Conservation (phyloP, 2,113 vertebrate genomes). For the Saimiri boliviensis region DNA sequence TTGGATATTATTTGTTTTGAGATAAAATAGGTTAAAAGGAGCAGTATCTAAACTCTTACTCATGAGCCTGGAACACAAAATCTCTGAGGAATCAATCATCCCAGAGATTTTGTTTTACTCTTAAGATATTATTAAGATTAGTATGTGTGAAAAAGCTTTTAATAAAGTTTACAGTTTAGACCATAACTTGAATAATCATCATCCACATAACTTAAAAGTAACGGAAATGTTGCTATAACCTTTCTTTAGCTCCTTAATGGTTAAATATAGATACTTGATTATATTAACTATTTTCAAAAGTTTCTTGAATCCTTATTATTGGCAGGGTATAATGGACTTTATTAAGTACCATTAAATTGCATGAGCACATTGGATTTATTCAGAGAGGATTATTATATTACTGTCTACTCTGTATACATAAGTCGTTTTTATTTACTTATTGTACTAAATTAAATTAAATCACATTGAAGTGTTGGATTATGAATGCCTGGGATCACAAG, state of each 20-base stretch:
- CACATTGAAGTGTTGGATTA: background rate
- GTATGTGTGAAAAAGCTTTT: background rate
- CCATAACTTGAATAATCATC: background rate
- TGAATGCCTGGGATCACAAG: background rate
- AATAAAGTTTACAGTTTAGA: background rate
- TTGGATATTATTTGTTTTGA: slow-evolving; percentile 7
- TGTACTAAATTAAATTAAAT: slow-evolving; percentile 14
- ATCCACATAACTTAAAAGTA: background rate
- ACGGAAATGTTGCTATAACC: background rate
- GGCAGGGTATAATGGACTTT: background rate
- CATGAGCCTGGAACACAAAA: background rate
- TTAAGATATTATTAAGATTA: background rate
- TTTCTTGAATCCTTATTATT: background rate
- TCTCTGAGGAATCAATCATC: too few relatives aligned
- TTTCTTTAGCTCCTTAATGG: background rate
- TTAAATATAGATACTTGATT: background rate
- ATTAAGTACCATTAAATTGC: slow-evolving; percentile 10
- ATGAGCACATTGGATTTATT: slow-evolving; percentile 1
- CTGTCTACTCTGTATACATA: background rate
- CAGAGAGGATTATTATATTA: background rate
- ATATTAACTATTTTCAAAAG: background rate
- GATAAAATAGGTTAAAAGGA: background rate
- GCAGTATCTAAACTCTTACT: background rate
- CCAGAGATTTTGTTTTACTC: too few relatives aligned
- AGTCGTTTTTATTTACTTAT: background rate